Base-by-base conservation (phyloP, 2,113 vertebrate genomes). In the Amblyornis subalaris region DNA sequence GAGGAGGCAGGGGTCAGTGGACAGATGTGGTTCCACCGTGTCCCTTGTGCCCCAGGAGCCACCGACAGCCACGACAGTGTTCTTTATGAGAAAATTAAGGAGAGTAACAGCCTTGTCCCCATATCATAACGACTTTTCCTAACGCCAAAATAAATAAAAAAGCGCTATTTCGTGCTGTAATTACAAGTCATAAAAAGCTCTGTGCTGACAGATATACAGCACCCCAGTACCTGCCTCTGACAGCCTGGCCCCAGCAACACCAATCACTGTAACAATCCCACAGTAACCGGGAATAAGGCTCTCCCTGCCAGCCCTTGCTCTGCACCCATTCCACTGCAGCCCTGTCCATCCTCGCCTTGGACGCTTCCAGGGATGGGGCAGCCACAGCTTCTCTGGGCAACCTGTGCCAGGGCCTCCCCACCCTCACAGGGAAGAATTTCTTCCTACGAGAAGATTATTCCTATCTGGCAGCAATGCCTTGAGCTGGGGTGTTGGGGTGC, bases 161-260 rank as follows among this genome's bases (percentile, higher is more conserved):
- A 71, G 38, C 13, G 12, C 57, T 64, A 79, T 80, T 94, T 89
- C 72, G 28, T 60, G 54, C 69, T 53, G 69, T 48, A 93, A 93
- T 89, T 84, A 26, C 45, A 72, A 76, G 60, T 31, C 66, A 53
- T 73, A 53, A 80, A 83, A 72, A 80, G 67, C 44, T 23, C 69
- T 53, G 64, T 45, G 55, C 72, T 76, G 88, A 80, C 81, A 84
- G 92, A 84, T 77, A 72, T 17, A 60, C 33, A 89, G n/a, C 80
- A 80, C 64, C 64, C 48, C 60, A 22, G 79, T 40, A 61, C 22
- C 45, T 7, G 40, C 72, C 73, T 23, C 72, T 74, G 64, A 78
- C 88, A 93, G 77, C 55, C 77, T 4, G 25, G 64, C 36, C 55
- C 45, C 67, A 26, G 61, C 20, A 23, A 14, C 65, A 44, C 54